Base-by-base conservation (phyloP, 2,888 invertebrate species). In the Andrena dorsata region DNA sequence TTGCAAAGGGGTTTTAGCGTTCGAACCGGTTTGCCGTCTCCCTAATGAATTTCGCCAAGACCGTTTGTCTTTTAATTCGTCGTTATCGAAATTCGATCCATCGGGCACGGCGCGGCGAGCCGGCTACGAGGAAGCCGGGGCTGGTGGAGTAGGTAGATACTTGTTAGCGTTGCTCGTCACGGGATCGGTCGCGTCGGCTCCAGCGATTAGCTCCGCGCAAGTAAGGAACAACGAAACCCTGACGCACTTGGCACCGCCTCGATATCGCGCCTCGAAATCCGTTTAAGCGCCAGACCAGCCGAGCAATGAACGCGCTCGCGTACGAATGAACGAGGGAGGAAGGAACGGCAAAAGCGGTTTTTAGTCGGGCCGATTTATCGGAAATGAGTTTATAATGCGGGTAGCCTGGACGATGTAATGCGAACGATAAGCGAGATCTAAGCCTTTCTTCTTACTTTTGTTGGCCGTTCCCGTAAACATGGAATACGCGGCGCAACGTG, bases 381-480 rank as follows among this genome's bases (percentile, higher is more conserved):
- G 90, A 90, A 91, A 92, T 92, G 90, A 91, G 92, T 89, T 91
- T 91, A 91, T 91, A 91, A 92, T 89, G 91, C 89, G 86, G 89
- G 91, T 90, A 92, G 92, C 90, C 86, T 72, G 84, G 83, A 70
- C 80, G 51, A 53, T 53, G 89, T 88, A 91, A 91, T 90, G 84
- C 89, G 83, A 77, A 88, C 90, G 90, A 90, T 90, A 90, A 91
- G 82, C 78, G 77, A 81, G 86, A 82, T 83, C 85, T 88, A 86
- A 82, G 70, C 63, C 47, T 70, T 30, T 72, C 30, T 49, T 66
- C 69, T 72, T 60, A 41, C 74, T 73, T 74, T 76, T 49, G n/a
- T 64, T 61, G 64, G 58, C 65, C 56, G 61, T 80, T 32, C 63
- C 69, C 60, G 23, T 47, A 23, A 73, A 73, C 58, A 51, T 66